phyloP scores from a whole-genome alignment of 1,140 invertebrate species.

The Thaumetopoea pityocampa region DNA sequence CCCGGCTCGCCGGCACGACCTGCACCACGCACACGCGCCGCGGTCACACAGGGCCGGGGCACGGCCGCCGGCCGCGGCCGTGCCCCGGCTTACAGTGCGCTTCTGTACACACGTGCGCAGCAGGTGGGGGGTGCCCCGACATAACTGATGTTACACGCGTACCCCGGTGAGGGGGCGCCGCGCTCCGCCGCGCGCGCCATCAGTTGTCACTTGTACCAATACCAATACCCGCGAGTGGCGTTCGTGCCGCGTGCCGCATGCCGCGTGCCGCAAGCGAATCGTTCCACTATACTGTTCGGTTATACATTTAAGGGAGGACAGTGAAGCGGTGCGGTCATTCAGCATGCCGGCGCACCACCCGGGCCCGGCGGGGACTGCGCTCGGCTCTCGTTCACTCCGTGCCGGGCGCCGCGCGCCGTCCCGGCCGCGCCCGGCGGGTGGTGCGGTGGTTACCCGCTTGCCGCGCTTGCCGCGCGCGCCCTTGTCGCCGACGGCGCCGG shows the following conservation, averaged over 20 bases:
- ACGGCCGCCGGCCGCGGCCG: neutral
- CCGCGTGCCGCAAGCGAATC: constrained; percentile 7
- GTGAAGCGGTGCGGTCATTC: neutral
- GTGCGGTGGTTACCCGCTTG: constrained; percentile 83
- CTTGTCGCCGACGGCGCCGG: constrained; percentile 84
- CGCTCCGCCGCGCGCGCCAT: constrained; percentile 10
- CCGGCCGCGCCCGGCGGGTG: constrained; percentile 3
- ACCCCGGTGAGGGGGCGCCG: neutral
- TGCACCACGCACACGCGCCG: constrained; percentile 22
- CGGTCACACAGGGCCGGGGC: neutral
- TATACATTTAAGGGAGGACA: too few species aligned
- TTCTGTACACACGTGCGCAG: neutral
- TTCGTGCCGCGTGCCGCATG: constrained; percentile 10
- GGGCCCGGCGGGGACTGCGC: neutral
- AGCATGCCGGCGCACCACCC: neutral
- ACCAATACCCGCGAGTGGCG: constrained; percentile 12
- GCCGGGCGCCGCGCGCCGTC: neutral
- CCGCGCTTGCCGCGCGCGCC: constrained; percentile 89
- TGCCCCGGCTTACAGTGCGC: too few species aligned
- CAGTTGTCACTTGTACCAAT: constrained; percentile 52
- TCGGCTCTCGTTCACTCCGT: neutral
- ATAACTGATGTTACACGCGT: neutral
- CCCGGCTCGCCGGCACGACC: constrained; percentile 75
- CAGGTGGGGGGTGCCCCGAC: neutral
- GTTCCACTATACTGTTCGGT: too few species aligned